phyloP scores from a whole-genome alignment of 1,140 invertebrate genomes.

The Penaeus indicus region DNA sequence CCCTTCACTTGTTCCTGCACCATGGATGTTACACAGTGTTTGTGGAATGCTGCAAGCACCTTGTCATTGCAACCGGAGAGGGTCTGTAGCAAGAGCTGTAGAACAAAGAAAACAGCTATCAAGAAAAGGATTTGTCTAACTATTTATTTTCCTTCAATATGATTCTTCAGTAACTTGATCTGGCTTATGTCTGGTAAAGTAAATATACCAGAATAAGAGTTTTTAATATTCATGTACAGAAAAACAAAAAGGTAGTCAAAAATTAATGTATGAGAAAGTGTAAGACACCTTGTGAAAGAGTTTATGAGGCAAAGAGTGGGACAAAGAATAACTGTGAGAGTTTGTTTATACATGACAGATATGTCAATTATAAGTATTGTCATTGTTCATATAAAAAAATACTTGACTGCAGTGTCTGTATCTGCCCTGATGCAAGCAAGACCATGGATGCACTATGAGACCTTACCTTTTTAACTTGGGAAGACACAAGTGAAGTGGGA shows the following conservation, averaged over 20 bases:
- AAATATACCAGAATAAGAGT: too few species aligned
- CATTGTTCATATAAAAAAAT: too few species aligned
- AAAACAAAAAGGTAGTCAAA: too few species aligned
- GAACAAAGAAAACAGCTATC: neutral
- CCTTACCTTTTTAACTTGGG: slow-evolving; percentile 48
- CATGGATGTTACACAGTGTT: slow-evolving; percentile 51
- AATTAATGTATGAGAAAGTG: too few species aligned
- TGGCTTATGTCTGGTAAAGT: too few species aligned
- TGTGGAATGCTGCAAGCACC: slow-evolving; percentile 52
- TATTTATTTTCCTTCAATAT: neutral
- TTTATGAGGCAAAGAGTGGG: too few species aligned
- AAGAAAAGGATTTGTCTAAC: neutral
- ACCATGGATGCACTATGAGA: neutral
- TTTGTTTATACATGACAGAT: too few species aligned
- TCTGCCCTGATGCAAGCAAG: neutral
- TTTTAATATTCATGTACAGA: too few species aligned
- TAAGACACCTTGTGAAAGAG: too few species aligned
- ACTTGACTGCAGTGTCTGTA: neutral
- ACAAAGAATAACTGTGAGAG: too few species aligned
- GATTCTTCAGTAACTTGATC: too few species aligned
- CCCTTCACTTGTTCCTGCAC: slow-evolving; percentile 58
- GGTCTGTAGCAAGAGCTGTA: slow-evolving; percentile 41
- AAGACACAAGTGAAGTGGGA: slow-evolving; percentile 31
- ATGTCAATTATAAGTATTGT: too few species aligned
- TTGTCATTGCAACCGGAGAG: slow-evolving; percentile 38